phyloP scores from a whole-genome alignment of 2,888 invertebrate genomes.

The Aleiodes alternator region DNA sequence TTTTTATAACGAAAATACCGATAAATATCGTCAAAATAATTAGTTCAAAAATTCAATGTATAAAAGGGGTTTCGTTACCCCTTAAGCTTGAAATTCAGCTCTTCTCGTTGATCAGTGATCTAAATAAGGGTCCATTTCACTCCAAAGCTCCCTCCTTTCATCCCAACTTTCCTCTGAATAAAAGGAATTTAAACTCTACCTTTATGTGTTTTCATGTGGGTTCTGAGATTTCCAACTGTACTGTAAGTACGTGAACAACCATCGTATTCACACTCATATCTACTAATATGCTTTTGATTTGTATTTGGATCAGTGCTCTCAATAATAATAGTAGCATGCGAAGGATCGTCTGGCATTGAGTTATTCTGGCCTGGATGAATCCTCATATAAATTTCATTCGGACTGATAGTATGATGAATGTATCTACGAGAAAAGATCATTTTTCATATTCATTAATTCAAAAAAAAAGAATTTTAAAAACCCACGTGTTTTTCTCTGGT shows the following conservation, averaged over 20 bases:
- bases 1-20: too few relatives aligned
- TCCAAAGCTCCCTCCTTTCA: too few relatives aligned
- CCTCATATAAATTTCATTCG: constrained; percentile 84
- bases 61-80: too few relatives aligned
- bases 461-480: too few relatives aligned
- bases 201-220: constrained; percentile 97
- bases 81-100: too few relatives aligned
- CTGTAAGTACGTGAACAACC: constrained; percentile 93
- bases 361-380: constrained; percentile 82
- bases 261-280: constrained; percentile 92
- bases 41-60: too few relatives aligned
- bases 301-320: constrained; percentile 80
- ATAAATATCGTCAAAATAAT: too few relatives aligned
- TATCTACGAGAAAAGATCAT: constrained; percentile 77
- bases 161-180: too few relatives aligned
- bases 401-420: constrained; percentile 82
- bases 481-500: too few relatives aligned
- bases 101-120: too few relatives aligned
- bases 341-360: constrained; percentile 81
- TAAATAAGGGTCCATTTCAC: too few relatives aligned
- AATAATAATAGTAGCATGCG: constrained; percentile 83
- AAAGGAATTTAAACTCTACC: constrained; percentile 77
- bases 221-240: constrained; percentile 94
- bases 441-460: constrained; percentile 1
- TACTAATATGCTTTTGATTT: constrained; percentile 79